Evolutionary conservation across 1,140 invertebrate genomes (phyloP), one percentile per base, ranked within the genome.

Genomic region (Brachionus asplanchnoidis): DNA sequence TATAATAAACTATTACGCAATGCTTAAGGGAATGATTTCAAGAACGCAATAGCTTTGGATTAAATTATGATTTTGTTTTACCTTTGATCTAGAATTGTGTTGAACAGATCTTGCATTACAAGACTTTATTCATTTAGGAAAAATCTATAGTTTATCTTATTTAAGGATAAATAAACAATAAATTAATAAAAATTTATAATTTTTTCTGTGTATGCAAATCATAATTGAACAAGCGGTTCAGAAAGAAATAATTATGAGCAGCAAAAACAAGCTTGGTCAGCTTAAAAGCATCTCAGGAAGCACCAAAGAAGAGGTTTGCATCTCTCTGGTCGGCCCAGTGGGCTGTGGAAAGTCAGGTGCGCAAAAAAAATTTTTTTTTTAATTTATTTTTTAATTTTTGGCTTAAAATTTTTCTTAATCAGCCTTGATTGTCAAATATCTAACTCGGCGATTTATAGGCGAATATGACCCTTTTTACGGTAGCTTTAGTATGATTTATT

Each of bases 341-440:
- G 66, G 66, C 6, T 70, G 66, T 36, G 66, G 66, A 32, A 70
- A 70, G n/a, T 70, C 66, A 9, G 53, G 53, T 60, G 20, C 17
- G n/a, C 53, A 17, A 56, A 56, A 46, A 0, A 46, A 14, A 44
- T 2, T 11, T 11, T 11, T 44, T 44, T 12, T 17, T 56, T 8
- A 23, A 56, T 11, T 11, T 11, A 6, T 44, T 12, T 17, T 56
- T 8, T 1, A 56, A 56, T 17, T 17, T 17, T 56, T 2, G 20
- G 17, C 53, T 56, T 23, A 23, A 50, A 14, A 14, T 68, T 68
- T 14, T 36, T 28, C 32, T 32, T 14, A 26, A 28, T 14, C 9
- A 77, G 73, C 73, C 50, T 32, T 77, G 46, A 26, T 77, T 50
- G 73, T 77, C 11, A 77, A 77, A 77, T 77, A 77, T 50, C n/a